phyloP scores from a whole-genome alignment of 2,797 vertebrate species.

The Peromyscus aztecus region DNA sequence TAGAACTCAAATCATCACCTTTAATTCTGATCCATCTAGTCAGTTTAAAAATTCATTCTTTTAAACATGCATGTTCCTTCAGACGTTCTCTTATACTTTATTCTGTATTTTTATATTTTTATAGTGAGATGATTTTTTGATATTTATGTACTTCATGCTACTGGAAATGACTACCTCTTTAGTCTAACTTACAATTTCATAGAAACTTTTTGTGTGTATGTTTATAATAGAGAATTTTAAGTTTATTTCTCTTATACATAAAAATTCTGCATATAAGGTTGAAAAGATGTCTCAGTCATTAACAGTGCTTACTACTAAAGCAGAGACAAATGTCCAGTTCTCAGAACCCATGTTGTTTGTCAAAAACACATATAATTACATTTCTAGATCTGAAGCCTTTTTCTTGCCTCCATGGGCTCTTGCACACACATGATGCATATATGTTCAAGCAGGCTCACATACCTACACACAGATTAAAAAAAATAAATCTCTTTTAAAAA shows the following conservation, averaged over 20 bases:
- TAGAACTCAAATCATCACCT: not conserved
- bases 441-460: not conserved
- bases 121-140: not conserved
- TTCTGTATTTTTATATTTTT: not conserved
- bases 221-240: not conserved
- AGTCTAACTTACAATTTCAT: not conserved
- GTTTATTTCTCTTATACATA: not conserved
- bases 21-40: not conserved
- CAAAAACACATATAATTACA: not conserved
- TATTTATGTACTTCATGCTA: not conserved
- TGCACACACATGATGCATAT: not conserved
- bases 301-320: not conserved
- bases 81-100: not conserved
- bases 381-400: not conserved
- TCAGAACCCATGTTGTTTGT: not conserved
- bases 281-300: not conserved
- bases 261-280: not conserved
- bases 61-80: not conserved
- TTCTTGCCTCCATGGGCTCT: not conserved
- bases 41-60: not conserved
- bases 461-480: not conserved
- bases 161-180: not conserved
- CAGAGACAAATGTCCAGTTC: not conserved
- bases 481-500: not conserved
- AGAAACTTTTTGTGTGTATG: not conserved